Evolutionary conservation across 1,140 invertebrate species (phyloP).

Genomic region (Trachymyrmex cornetzi): DNA sequence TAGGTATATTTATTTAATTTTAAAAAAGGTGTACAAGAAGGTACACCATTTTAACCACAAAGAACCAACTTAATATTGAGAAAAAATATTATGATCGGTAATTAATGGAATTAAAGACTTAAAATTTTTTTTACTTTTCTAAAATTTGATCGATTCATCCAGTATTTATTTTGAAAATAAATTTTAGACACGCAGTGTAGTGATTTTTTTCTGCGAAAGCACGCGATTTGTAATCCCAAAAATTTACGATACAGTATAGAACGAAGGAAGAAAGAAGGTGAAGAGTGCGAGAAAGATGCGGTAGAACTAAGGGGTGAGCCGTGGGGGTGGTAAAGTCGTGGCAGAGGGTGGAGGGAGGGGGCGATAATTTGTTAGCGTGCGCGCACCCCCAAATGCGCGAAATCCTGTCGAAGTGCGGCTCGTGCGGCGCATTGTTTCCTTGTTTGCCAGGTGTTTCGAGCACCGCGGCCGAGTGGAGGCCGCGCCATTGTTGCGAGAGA

Average conservation of each 20-base stretch:
- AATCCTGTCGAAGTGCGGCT: slow-evolving; percentile 83
- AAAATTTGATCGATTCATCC: neutral
- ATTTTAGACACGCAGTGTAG: neutral
- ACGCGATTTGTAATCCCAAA: neutral
- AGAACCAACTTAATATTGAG: no score
- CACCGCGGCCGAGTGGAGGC: slow-evolving; percentile 80
- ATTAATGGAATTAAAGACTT: neutral
- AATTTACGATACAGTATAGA: neutral
- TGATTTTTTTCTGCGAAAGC: neutral
- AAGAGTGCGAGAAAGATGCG: slow-evolving; percentile 32
- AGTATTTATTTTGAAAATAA: neutral
- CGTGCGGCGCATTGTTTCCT: slow-evolving; percentile 85
- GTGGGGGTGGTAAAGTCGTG: neutral
- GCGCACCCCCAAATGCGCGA: slow-evolving; percentile 84
- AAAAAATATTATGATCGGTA: neutral
- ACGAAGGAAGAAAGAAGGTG: slow-evolving; percentile 51
- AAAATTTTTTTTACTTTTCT: neutral
- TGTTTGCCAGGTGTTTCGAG: slow-evolving; percentile 87
- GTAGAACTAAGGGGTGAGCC: neutral
- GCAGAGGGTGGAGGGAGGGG: slow-evolving; percentile 48
- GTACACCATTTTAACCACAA: no score
- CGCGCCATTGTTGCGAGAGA: slow-evolving; percentile 83
- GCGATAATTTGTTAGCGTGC: slow-evolving; percentile 84
- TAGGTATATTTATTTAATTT: no score
- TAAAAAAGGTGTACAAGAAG: no score